Percentiles rank a stretch among this genome's conserved stretches.
These are phyloP conservation scores for Trichechus manatus DNA, from an alignment of 2,113 vertebrate genomes.

Conservation along the genomic window DNA sequence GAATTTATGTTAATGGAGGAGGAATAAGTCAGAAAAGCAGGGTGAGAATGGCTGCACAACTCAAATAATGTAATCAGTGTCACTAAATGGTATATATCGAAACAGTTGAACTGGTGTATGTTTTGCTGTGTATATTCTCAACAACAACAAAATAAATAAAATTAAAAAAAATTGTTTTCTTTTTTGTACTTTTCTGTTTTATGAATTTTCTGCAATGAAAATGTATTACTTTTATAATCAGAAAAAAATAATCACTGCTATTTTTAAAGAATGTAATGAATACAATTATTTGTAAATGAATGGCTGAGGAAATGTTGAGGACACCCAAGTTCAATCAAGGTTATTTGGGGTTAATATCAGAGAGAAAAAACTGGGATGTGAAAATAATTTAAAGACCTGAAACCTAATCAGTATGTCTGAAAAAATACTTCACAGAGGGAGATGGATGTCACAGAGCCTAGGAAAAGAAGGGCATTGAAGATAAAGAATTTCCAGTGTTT, in stretches of 20 bases:
- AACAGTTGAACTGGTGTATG: no score
- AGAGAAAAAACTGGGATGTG: slow-evolving; percentile 48
- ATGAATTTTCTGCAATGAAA: slow-evolving; percentile 46
- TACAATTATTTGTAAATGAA: slow-evolving; percentile 5
- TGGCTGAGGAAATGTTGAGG: neutral
- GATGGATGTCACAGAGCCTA: no score
- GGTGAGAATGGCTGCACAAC: no score
- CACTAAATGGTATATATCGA: no score
- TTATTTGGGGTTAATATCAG: neutral
- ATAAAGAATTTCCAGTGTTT: neutral
- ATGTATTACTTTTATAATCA: slow-evolving; percentile 25
- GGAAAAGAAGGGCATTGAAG: no score
- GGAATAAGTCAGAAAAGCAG: no score
- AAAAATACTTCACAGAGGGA: neutral
- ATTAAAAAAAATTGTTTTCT: neutral
- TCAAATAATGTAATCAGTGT: no score
- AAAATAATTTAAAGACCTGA: slow-evolving; percentile 1
- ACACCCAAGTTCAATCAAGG: slow-evolving; percentile 1
- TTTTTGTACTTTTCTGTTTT: slow-evolving; percentile 32
- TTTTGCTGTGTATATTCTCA: no score
- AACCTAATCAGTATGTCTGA: neutral
- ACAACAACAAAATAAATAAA: no score
- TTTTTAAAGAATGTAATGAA: slow-evolving; percentile 33
- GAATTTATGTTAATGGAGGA: no score
- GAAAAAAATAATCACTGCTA: slow-evolving; percentile 12